phyloP scores from a whole-genome alignment of 1,140 invertebrate species.

The Halotydeus destructor region DNA sequence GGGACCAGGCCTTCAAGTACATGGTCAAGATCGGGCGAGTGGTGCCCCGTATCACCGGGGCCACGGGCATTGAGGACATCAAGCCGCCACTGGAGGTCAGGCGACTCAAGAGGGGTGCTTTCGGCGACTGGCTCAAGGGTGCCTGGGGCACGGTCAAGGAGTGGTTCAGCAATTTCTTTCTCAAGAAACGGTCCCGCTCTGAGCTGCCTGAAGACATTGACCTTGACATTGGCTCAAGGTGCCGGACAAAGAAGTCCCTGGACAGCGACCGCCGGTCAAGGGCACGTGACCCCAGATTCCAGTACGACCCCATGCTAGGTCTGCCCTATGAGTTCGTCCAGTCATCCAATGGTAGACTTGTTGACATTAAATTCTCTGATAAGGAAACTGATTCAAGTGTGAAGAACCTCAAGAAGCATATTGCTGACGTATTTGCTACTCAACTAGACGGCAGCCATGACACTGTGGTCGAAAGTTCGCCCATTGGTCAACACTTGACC shows the following conservation, averaged over 20 bases:
- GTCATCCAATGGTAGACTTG: constrained; percentile 12
- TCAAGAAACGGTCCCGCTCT: not conserved
- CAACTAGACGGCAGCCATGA: constrained; percentile 6
- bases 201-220: constrained; percentile 6
- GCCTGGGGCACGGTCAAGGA: constrained; percentile 8
- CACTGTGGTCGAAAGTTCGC: constrained; percentile 7
- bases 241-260: not conserved
- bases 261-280: not conserved
- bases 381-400: constrained; percentile 12
- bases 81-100: not conserved
- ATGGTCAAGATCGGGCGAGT: constrained; percentile 11
- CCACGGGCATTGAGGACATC: constrained; percentile 3
- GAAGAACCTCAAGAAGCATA: constrained; percentile 16
- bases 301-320: constrained; percentile 4
- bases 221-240: constrained; percentile 1
- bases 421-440: constrained; percentile 16
- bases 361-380: constrained; percentile 14
- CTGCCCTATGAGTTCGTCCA: constrained; percentile 16
- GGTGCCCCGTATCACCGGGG: not conserved
- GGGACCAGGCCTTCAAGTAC: constrained; percentile 11
- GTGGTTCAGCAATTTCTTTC: constrained; percentile 13
- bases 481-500: constrained; percentile 13
- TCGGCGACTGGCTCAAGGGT: not conserved
- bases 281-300: not conserved
- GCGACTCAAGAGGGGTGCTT: not conserved